Conservation (phyloP, 2,888 invertebrate species). For the Orthosia cruda region DNA sequence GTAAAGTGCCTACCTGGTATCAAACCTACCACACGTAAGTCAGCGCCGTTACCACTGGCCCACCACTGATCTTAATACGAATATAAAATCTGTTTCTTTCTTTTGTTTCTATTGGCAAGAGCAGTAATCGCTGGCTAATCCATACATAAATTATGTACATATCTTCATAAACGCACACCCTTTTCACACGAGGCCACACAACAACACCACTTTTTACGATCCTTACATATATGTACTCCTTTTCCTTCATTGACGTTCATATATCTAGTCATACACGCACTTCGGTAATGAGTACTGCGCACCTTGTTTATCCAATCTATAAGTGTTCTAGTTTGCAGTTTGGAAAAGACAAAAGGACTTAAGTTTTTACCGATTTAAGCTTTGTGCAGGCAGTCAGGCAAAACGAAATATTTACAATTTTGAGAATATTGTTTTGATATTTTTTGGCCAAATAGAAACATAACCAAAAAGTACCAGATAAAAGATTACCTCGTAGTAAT, state of each 20-base stretch:
- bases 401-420: slow-evolving; percentile 16
- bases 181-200: too few relatives aligned
- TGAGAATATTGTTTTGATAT: slow-evolving; percentile 1
- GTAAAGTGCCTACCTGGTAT: too few relatives aligned
- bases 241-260: too few relatives aligned
- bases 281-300: too few relatives aligned
- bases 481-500: not conserved
- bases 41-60: too few relatives aligned
- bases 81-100: not conserved
- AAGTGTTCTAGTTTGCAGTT: not conserved
- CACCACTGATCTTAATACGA: not conserved
- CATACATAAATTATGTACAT: too few relatives aligned
- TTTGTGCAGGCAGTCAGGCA: not conserved
- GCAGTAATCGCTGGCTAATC: not conserved
- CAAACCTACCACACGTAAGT: too few relatives aligned
- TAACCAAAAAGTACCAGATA: not conserved
- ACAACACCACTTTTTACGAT: too few relatives aligned
- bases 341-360: not conserved
- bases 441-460: not conserved
- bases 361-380: not conserved
- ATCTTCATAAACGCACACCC: too few relatives aligned
- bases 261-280: too few relatives aligned
- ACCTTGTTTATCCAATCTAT: not conserved
- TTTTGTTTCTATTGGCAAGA: not conserved
- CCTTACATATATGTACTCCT: too few relatives aligned